Base-by-base conservation (phyloP, 2,797 vertebrate genomes). In the Meda fulgida region DNA sequence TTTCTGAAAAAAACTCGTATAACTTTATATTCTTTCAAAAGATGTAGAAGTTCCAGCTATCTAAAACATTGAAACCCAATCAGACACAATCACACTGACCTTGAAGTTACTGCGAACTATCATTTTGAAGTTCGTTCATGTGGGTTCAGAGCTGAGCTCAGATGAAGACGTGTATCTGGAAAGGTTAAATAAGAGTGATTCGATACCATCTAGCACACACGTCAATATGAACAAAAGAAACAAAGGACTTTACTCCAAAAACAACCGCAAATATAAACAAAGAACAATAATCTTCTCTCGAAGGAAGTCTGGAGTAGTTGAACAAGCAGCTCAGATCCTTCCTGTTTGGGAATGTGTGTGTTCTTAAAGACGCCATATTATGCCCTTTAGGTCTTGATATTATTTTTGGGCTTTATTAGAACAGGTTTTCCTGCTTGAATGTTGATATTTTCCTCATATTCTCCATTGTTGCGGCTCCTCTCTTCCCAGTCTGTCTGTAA, bases 301-400 rank as follows among this genome's bases (percentile, higher is more conserved):
- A 23, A 58, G 85, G 85, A 87, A 83, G 65, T 51, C 78, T 48
- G 48, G 66, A 48, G 55, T 55, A 40, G 36, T 43, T 80, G 46
- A 82, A 75, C 60, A 71, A 43, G 78, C 69, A 75, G 80, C 76
- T 46, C 80, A 58, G 71, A 48, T 83, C 77, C 86, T 84, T 86
- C 86, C 81, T 65, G 26, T 31, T 18, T 16, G 26, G 29, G 26
- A 65, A 31, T 7, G 60, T 63, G 60, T 29, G 26, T 63, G 60
- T 65, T 65, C 60, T 63, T 29, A 29, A 16, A 63, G 11, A 29
- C 11, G 11, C n/a, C n/a, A 26, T 14, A 29, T 6, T 63, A 63
- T 29, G 13, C 58, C 58, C 58, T 63, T 63, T 63, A 29, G 14
- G 13, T 46, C 13, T 46, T 46, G 13, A 14, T 46, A 14, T 46